phyloP scores from a whole-genome alignment of 2,113 vertebrate genomes.

The Corythornis madagascariensis region DNA sequence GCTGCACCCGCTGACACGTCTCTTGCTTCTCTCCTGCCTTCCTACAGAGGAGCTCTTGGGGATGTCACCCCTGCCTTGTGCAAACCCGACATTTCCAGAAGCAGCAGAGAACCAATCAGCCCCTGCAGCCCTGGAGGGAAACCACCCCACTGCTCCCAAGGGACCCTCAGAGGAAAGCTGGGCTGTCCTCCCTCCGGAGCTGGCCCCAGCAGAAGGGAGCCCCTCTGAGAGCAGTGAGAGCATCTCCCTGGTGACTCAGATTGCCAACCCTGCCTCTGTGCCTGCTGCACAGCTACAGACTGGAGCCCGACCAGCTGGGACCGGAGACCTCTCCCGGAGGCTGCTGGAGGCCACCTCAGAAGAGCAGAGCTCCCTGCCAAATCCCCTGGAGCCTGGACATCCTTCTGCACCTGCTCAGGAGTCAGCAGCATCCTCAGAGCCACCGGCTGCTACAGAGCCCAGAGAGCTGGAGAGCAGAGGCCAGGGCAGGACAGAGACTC shows the following conservation, averaged over 20 bases:
- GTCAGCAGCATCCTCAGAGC: neutral
- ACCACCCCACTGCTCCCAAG: neutral
- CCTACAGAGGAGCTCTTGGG: slow-evolving; percentile 86
- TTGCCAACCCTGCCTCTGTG: slow-evolving; percentile 74
- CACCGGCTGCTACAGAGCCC: neutral
- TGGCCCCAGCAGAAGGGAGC: slow-evolving; percentile 66
- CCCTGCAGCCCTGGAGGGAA: slow-evolving; percentile 25
- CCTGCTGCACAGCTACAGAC: slow-evolving; percentile 50
- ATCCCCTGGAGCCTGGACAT: slow-evolving; percentile 49
- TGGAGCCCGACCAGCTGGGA: neutral
- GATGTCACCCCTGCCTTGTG: slow-evolving; percentile 72
- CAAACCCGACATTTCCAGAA: slow-evolving; percentile 70
- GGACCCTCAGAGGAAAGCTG: slow-evolving; percentile 46
- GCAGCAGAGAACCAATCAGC: slow-evolving; percentile 48
- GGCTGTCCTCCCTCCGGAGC: slow-evolving; percentile 16
- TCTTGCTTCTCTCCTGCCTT: slow-evolving; percentile 7
- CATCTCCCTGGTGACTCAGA: slow-evolving; percentile 88
- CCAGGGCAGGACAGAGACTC: slow-evolving; percentile 73
- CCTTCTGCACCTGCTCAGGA: neutral
- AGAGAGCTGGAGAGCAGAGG: slow-evolving; percentile 59
- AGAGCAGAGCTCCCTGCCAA: slow-evolving; percentile 57
- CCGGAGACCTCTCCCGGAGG: slow-evolving; percentile 62
- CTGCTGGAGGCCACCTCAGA: slow-evolving; percentile 68
- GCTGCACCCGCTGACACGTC: neutral
- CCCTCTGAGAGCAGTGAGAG: slow-evolving; percentile 93